Base-by-base conservation (phyloP, 2,797 vertebrate genomes). In the Podargus strigoides region DNA sequence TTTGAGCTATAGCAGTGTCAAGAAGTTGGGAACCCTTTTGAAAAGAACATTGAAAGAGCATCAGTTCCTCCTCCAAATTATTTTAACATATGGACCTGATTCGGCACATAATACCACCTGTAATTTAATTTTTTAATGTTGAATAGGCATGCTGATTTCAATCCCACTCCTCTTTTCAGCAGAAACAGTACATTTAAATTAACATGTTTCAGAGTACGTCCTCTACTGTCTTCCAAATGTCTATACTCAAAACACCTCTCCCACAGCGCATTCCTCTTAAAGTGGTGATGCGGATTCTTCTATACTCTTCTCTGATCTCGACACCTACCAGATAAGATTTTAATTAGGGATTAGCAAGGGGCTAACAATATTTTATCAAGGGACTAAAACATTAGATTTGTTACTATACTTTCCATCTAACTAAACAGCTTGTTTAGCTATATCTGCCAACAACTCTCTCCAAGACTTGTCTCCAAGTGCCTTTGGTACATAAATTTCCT, bases 1-100 rank as follows among this genome's bases (percentile, higher is more conserved):
- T 94, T 81, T 89, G 73, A 95, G 72, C 64, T 94, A 68, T 39
- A 93, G 73, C 37, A 75, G 32, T 89, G 89, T 91, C 95, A 94
- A 63, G 87, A 92, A 90, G 63, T 77, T 93, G 41, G 84, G 78
- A 94, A 91, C 66, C 18, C 76, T 91, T 94, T 93, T 90, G 46
- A 92, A 94, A 96, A 75, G 95, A 92, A 34, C 76, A 72, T 16
- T 91, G 64, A 88, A 93, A 81, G 49, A 64, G 75, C 79, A 17
- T 39, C 55, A 26, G 94, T 72, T 87, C 96, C 94, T 96, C 91
- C 95, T 76, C 66, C 79, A 85, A 22, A 94, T 91, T 95, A 88
- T 90, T 95, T 91, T 66, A 94, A 93, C 28, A 0, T 72, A 90
- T 81, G 47, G 90, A 84, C 83, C 46, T 60, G 50, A 95, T 94